A percentile compares a stretch with the other conserved stretches of the same genome.
These are phyloP conservation scores for Macaria liturata DNA, from an alignment of 2,888 invertebrate genomes.

Conservation along the genomic window DNA sequence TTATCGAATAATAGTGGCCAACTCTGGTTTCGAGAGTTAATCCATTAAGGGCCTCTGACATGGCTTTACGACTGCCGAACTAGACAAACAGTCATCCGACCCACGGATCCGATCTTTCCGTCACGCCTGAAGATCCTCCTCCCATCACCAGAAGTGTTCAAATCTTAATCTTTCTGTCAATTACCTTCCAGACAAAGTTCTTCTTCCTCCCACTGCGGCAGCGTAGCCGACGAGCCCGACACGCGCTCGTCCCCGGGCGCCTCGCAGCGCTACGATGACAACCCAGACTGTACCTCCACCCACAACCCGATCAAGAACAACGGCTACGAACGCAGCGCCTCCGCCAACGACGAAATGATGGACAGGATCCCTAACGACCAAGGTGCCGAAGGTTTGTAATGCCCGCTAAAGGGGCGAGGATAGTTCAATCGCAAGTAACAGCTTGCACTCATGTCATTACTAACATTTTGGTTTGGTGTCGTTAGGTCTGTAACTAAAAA, in stretches of 20 bases:
- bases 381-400: conserved; percentile 75
- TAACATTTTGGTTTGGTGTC: conserved; percentile 7
- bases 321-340: conserved; percentile 76
- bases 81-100: too few species aligned
- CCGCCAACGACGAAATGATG: conserved; percentile 70
- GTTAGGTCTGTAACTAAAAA: not conserved
- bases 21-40: too few species aligned
- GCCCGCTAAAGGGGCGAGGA: conserved; percentile 34
- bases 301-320: conserved; percentile 80
- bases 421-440: conserved; percentile 21
- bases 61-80: too few species aligned
- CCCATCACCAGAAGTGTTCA: too few species aligned
- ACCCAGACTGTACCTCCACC: conserved; percentile 75
- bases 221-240: conserved; percentile 77
- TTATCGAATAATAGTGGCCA: too few species aligned
- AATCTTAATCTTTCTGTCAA: too few species aligned
- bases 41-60: too few species aligned
- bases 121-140: too few species aligned
- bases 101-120: too few species aligned
- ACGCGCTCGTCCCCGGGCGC: conserved; percentile 79
- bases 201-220: conserved; percentile 79
- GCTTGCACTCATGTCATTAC: conserved; percentile 23
- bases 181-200: conserved; percentile 71
- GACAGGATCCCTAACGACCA: conserved; percentile 78
- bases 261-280: conserved; percentile 73